Base-by-base conservation (phyloP, 2,113 vertebrate species). In the Amphiprion percula region DNA sequence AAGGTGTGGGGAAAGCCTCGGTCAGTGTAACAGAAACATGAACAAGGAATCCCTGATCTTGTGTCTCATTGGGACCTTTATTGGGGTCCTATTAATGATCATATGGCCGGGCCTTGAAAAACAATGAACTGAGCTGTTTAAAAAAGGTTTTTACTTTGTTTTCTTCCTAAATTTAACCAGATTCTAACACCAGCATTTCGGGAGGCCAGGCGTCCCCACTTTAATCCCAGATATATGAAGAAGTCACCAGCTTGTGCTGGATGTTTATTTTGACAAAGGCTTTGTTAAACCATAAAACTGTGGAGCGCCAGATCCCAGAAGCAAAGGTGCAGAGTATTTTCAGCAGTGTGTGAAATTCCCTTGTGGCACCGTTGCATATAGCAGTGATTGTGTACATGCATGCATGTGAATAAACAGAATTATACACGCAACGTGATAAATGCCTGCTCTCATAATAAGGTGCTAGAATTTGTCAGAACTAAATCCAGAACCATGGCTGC, bases 251-350 rank as follows among this genome's bases (percentile, higher is more conserved):
- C 28, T 58, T 14, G 21, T 69, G 82, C 77, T 69, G 68, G 52
- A 66, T 50, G 50, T 79, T 88, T 73, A 82, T 84, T 92, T 88
- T 88, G 56, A 88, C 64, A 85, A 77, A 74, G 68, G 70, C 78
- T 85, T 91, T 82, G 79, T 85, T 73, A 52, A 74, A 68, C 64
- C 58, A 28, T 77, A 77, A 52, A 79, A 62, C 64, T 61, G 56
- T 67, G 44, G 59, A 68, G 44, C 62, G n/a, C 23, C 78, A 81
- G 49, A 80, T 84, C 75, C 76, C 68, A 82, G 49, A 83, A 79
- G 58, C 54, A 63, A 79, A 73, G 53, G 56, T 68, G 69, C 75
- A 16, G 62, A 75, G 89, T 93, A 92, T 93, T 94, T 94, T 91
- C 78, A 89, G 84, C 79, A 50, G 61, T 74, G 65, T 78, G 74